A percentile compares a stretch with the other conserved stretches of the same genome.
phyloP scores from a whole-genome alignment of 2,113 vertebrate species.

The Petrocephalus microphthalmus region DNA sequence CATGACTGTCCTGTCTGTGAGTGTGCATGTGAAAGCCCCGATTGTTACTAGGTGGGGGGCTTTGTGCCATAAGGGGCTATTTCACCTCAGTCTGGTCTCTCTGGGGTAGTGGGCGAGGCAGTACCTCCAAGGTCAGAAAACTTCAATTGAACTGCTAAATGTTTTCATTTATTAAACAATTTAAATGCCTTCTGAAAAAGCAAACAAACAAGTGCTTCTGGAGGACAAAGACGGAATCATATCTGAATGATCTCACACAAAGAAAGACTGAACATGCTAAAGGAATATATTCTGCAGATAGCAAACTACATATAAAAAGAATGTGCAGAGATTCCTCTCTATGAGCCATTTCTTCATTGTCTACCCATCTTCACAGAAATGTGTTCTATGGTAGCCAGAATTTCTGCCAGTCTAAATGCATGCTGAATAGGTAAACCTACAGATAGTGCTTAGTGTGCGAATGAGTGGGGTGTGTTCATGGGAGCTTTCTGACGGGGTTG shows the following conservation, averaged over 20 bases:
- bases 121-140: neutral
- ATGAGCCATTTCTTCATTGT: neutral
- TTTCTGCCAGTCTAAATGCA: neutral
- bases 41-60: neutral
- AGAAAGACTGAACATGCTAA: neutral
- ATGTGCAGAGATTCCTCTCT: neutral
- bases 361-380: neutral
- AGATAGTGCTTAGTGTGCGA: neutral
- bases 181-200: neutral
- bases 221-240: neutral
- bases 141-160: neutral
- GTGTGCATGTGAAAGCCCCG: conserved; percentile 20
- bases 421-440: neutral
- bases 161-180: neutral
- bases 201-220: neutral
- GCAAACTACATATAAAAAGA: neutral
- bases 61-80: neutral
- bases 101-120: neutral
- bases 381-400: neutral
- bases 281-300: neutral
- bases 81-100: neutral
- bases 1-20: conserved; percentile 35
- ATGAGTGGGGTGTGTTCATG: neutral
- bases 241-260: no score
- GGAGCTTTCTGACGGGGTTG: neutral